Evolutionary conservation across 2,113 vertebrate genomes (phyloP), one percentile per base, ranked within the genome.

Genomic region (Rhabdornis inornatus): DNA sequence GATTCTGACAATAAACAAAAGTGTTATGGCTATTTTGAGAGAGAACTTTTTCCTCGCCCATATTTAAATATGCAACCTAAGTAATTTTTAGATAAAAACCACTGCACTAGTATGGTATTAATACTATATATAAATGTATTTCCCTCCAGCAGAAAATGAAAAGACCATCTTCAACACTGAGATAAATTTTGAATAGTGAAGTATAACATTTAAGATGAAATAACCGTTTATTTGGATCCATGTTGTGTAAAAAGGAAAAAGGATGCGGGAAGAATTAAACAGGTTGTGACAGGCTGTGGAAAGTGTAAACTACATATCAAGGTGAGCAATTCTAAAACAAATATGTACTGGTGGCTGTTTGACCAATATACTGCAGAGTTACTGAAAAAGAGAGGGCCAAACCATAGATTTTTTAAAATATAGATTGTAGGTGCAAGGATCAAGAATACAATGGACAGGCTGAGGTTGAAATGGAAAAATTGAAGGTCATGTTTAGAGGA

Each of bases 1-100:
- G 85, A 77, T 94, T 93, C 91, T 77, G 57, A 94, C 85, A 91
- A 93, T 84, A 90, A 94, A 87, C 75, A 66, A 47, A 95, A 94
- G 80, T 49, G 44, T 35, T 82, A 78, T 14, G 16, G 72, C 86
- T 96, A 92, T 96, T 97, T 94, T 90, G 65, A 87, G 79, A 82
- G 33, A 72, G n/a, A 90, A 31, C 20, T 31, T 95, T 59, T 92
- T 69, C 65, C 63, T 94, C 40, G 57, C 27, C 20, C 17, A 3
- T 57, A 78, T 69, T 89, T 82, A 92, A 86, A 78, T 65, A 57
- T 23, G 61, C 11, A 83, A 61, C 19, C 15, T 83, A 76, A n/a
- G 20, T 21, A 44, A 52, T 70, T 85, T 83, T 85, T 33, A 80
- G 66, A 86, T 72, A 72, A 78, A 87, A 79, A 44, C 0, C 42